Evolutionary conservation across 2,888 invertebrate genomes (phyloP), one percentile per base, ranked within the genome.

Genomic region (Drosophila putrida): DNA sequence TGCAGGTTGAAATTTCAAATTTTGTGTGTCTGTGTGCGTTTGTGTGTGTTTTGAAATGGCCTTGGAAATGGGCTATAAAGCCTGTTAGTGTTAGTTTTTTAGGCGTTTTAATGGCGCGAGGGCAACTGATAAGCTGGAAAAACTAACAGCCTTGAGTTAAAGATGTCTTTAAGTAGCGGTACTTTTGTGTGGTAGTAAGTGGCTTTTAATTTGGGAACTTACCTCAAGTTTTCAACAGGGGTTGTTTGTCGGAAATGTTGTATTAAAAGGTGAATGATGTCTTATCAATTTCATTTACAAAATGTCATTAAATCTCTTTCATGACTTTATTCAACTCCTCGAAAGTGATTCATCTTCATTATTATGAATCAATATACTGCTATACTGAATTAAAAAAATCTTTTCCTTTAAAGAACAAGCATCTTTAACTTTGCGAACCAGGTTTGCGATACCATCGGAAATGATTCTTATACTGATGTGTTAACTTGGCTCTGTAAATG

Each of bases 1-100:
- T 83, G 84, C 79, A 83, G 74, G 74, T 57, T 65, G 57, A 64
- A 65, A 38, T 54, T 65, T 50, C 15, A 55, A 44, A 54, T 28
- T 46, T 11, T 41, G 0, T 36, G 11, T 49, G 20, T 35, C 0
- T 54, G 0, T 57, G 49, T 61, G 25, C 47, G 35, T 43, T 35
- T 65, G 46, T 61, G 54, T 61, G 64, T 41, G 73, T 41, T 41
- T 39, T 25, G 10, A 39, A 35, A 35, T 61, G 72, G 63, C 77
- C 77, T 75, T 75, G 75, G 59, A 70, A 75, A 38, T 39, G 46
- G 58, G 57, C 49, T 20, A 54, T 75, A 75, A 75, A 66, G 66
- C 55, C 53, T 64, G 53, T 63, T 68, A 65, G 69, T 38, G 49
- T 69, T 67, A 44, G 66, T 71, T 70, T 13, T 25, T 53, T 51